Evolutionary conservation across 2,797 vertebrate genomes (phyloP), one percentile per base, ranked within the genome.

Genomic region (Heterohyrax brucei): DNA sequence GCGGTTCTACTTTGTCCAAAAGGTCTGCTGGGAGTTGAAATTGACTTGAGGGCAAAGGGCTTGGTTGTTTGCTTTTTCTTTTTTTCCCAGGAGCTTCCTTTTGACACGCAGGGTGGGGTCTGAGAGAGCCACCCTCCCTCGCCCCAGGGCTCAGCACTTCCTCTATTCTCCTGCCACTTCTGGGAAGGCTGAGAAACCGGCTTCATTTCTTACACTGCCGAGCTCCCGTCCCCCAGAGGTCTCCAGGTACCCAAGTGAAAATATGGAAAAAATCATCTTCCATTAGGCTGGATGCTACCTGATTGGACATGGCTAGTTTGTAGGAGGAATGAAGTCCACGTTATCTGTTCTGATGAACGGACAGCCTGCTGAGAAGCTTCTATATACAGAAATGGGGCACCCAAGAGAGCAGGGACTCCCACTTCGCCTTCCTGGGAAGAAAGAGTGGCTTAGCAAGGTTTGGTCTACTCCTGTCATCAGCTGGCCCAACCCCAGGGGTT

Each of bases 141-240:
- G 48, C 95, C 92, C 46, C 28, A 62, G 93, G 96, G 64, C 88
- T 88, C 72, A 72, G 87, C 73, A 61, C 93, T 93, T 92, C 91
- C 94, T 96, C 80, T 21, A 30, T 77, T 92, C 76, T 59, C 86
- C 72, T 61, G 33, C 28, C 72, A 33, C 87, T 96, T 94, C 93
- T 84, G 79, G 76, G 85, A 96, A 95, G 82, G 28, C 24, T 73
- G 91, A 97, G 94, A 94, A 92, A 79, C 9, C 21, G 64, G 64
- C 94, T 95, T 81, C 8, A 3, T 18, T 50, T 68, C 89, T 89
- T 28, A 61, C 53, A 22, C 19, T 26, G 28, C 21, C 66, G 59
- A 93, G 81, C 48, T 53, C 62, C 68, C 85, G 56, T 33, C 39
- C 64, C 30, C 64, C 26, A 26, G 48, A 53, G 77, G 80, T 19